These are phyloP conservation scores for Hemaris fuciformis DNA, from an alignment of 2,888 invertebrate species.

Conservation along the genomic window DNA sequence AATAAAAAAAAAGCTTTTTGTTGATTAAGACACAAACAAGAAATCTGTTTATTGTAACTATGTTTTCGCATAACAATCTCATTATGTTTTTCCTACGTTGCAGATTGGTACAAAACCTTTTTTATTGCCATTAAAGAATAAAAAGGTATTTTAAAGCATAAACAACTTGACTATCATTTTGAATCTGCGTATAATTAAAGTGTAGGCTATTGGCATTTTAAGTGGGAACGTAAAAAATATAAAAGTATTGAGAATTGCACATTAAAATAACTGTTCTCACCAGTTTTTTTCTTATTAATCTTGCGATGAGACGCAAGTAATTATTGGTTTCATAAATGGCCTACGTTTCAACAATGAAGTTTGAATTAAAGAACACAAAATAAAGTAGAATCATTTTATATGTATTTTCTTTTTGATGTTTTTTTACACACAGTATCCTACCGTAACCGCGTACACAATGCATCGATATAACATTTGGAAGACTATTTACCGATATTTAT, in stretches of 20 bases:
- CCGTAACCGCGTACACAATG: constrained; percentile 1
- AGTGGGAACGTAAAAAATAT: neutral
- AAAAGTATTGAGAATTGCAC: neutral
- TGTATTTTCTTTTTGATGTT: neutral
- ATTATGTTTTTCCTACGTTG: neutral
- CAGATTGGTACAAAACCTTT: neutral
- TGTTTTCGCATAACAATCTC: neutral
- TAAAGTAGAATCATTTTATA: neutral
- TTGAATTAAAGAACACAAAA: neutral
- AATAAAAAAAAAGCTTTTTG: no score
- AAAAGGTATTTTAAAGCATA: neutral
- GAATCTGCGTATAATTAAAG: constrained; percentile 3
- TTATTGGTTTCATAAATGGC: neutral
- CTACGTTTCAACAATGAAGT: constrained; percentile 2
- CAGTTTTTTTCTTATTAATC: neutral
- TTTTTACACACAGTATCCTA: neutral
- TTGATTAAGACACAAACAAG: no score
- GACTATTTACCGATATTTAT: constrained; percentile 37
- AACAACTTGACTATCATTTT: neutral
- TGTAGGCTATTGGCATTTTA: neutral
- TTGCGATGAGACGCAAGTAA: neutral
- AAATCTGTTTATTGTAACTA: no score
- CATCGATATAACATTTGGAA: constrained; percentile 28
- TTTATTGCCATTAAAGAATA: neutral
- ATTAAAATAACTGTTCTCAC: neutral